A percentile compares a stretch with the other conserved stretches of the same genome.
phyloP scores from a whole-genome alignment of 2,113 vertebrate genomes.

The Neodon shergylaensis region DNA sequence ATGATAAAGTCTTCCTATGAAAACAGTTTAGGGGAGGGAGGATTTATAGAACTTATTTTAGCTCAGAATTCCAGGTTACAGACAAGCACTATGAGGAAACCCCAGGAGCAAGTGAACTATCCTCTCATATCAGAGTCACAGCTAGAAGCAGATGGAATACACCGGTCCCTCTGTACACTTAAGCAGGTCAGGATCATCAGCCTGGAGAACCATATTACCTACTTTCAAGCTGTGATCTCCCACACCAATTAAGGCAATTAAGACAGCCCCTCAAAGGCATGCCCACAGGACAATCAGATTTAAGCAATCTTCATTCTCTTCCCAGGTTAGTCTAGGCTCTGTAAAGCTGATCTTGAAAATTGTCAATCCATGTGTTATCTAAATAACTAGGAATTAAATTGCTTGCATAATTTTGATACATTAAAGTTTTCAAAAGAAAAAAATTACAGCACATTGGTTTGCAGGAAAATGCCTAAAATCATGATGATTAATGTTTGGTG shows the following conservation, averaged over 20 bases:
- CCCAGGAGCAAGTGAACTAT: background rate
- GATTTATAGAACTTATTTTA: background rate
- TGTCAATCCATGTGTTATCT: background rate
- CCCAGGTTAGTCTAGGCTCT: background rate
- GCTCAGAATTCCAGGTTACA: background rate
- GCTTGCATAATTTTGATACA: background rate
- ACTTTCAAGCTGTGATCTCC: background rate
- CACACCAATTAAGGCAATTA: background rate
- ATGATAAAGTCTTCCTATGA: background rate
- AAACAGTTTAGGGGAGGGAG: background rate
- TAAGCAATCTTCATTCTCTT: background rate
- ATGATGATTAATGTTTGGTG: fast-evolving
- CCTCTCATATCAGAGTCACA: background rate
- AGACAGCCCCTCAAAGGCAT: background rate
- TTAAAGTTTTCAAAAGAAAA: background rate
- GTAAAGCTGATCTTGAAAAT: background rate
- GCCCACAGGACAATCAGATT: background rate
- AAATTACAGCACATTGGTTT: background rate
- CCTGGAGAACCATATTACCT: background rate
- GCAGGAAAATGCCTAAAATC: background rate
- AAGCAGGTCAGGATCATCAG: background rate
- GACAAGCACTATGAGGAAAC: background rate
- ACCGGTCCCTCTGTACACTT: background rate
- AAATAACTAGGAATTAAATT: background rate
- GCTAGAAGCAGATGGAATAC: background rate